Evolutionary conservation across 1,140 invertebrate species (phyloP).

Genomic region (Tetramorium alpestre): DNA sequence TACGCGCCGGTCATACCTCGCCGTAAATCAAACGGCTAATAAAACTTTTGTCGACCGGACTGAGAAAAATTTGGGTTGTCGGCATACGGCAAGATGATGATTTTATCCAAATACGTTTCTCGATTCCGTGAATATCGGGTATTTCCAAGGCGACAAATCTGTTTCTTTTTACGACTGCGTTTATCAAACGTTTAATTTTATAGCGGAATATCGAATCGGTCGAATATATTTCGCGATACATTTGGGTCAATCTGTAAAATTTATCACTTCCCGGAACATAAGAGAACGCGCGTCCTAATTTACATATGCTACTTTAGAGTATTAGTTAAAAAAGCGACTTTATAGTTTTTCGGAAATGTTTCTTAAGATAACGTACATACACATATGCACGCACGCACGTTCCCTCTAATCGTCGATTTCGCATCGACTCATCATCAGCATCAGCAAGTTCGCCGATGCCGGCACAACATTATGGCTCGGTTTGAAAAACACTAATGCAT

Average conservation of each 20-base stretch:
- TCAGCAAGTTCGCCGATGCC: slow-evolving; percentile 7
- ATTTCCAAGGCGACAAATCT: neutral
- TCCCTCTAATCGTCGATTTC: neutral
- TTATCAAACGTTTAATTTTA: slow-evolving; percentile 28
- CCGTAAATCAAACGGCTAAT: slow-evolving; percentile 77
- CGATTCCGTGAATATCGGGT: neutral
- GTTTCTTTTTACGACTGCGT: neutral
- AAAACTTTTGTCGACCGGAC: slow-evolving; percentile 69
- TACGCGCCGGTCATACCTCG: slow-evolving; percentile 63
- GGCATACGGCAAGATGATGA: neutral
- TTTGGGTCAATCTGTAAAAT: neutral
- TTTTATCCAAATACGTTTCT: neutral
- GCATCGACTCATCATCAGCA: slow-evolving; percentile 25
- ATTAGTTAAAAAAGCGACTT: neutral
- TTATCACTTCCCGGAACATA: neutral
- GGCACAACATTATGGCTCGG: neutral
- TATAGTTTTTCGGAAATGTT: neutral
- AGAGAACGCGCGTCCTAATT: neutral
- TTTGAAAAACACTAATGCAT: slow-evolving; percentile 46
- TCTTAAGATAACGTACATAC: neutral
- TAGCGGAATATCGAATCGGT: neutral
- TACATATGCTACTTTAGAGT: neutral
- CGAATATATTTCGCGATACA: neutral
- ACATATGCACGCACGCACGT: neutral
- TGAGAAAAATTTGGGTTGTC: slow-evolving; percentile 63